These are phyloP conservation scores for Ichneumoninae sp. DNA, from an alignment of 2,888 invertebrate species.

Conservation along the genomic window DNA sequence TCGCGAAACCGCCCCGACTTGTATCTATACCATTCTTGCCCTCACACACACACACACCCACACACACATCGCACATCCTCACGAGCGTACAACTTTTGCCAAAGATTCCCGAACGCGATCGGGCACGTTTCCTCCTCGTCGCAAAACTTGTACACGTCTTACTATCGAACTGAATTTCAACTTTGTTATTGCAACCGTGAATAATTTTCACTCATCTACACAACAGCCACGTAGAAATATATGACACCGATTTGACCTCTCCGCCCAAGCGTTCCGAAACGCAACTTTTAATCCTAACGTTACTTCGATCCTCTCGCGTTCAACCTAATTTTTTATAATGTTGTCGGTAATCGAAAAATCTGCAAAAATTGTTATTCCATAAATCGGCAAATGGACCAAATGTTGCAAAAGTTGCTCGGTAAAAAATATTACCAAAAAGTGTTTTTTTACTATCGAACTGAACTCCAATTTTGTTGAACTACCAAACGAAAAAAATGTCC, in stretches of 20 bases:
- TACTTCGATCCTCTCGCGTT: background rate
- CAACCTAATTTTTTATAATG: background rate
- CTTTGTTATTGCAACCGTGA: conserved; percentile 41
- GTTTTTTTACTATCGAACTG: background rate
- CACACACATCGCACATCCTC: background rate
- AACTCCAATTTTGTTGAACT: background rate
- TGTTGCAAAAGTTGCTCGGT: too few relatives aligned
- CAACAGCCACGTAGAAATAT: background rate
- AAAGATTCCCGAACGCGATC: conserved; percentile 60
- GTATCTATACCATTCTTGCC: conserved; percentile 36
- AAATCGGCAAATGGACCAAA: too few relatives aligned
- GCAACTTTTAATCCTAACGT: background rate
- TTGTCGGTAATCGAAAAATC: too few relatives aligned
- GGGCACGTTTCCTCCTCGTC: conserved; percentile 56
- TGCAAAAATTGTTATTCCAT: too few relatives aligned
- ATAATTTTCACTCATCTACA: conserved; percentile 43
- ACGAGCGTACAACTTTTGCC: conserved; percentile 57
- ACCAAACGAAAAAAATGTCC: background rate
- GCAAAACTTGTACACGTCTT: conserved; percentile 61
- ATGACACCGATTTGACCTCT: background rate
- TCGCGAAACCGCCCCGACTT: conserved; percentile 21
- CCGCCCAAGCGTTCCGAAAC: background rate
- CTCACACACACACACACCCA: conserved; percentile 8
- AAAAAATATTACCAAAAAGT: background rate
- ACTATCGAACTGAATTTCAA: conserved; percentile 53